These are phyloP conservation scores for Chaunax sp. DNA, from an alignment of 2,797 vertebrate species.

Conservation along the genomic window DNA sequence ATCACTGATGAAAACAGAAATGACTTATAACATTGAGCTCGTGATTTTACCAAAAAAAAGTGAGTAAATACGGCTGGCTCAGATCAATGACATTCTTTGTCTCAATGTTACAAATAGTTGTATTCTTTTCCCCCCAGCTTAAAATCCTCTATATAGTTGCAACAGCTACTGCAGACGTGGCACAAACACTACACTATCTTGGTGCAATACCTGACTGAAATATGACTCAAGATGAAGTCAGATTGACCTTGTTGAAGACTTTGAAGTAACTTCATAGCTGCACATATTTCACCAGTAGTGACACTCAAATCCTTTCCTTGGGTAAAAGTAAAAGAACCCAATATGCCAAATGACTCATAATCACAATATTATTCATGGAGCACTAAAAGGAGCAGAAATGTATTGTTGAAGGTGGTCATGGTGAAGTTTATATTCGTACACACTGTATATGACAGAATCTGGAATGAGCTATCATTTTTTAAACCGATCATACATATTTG, in stretches of 20 bases:
- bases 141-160: background rate
- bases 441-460: too few species aligned
- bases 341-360: too few species aligned
- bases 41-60: too few species aligned
- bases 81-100: background rate
- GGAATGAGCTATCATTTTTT: too few species aligned
- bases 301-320: background rate
- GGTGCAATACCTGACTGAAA: background rate
- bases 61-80: too few species aligned
- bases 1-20: background rate
- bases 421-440: too few species aligned
- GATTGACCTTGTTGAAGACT: background rate
- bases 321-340: too few species aligned
- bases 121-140: background rate
- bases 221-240: background rate
- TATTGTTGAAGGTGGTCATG: too few species aligned
- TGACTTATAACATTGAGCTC: background rate
- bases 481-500: too few species aligned
- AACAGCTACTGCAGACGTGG: background rate
- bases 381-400: too few species aligned
- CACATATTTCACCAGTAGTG: background rate
- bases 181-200: background rate
- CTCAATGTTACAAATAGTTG: background rate
- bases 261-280: background rate
- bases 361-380: too few species aligned